A percentile compares a stretch with the other conserved stretches of the same genome.
These are phyloP conservation scores for Cremastinae sp. DNA, from an alignment of 2,888 invertebrate genomes.

Conservation along the genomic window DNA sequence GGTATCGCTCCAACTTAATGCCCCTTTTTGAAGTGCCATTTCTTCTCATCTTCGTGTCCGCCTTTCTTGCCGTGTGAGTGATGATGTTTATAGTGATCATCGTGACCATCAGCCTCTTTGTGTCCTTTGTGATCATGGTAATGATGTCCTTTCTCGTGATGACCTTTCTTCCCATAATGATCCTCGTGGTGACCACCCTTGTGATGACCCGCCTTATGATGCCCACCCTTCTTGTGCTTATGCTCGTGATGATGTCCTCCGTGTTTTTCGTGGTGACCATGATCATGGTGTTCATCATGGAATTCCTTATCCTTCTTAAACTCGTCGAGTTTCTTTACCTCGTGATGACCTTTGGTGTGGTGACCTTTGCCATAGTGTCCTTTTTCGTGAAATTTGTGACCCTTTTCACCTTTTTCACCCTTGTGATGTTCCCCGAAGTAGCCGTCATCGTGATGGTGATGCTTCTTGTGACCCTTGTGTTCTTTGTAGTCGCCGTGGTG, in stretches of 20 bases:
- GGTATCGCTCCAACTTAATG: conserved; percentile 68
- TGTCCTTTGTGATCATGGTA: conserved; percentile 90
- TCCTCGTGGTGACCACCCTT: conserved; percentile 89
- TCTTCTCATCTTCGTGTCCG: conserved; percentile 89
- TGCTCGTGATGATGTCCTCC: conserved; percentile 90
- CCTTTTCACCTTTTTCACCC: conserved; percentile 86
- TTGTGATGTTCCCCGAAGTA: conserved; percentile 85
- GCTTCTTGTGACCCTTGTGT: conserved; percentile 84
- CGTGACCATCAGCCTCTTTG: conserved; percentile 89
- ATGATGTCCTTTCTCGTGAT: conserved; percentile 90
- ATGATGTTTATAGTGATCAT: conserved; percentile 88
- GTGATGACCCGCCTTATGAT: conserved; percentile 90
- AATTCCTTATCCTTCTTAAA: conserved; percentile 93
- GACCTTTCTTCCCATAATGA: conserved; percentile 90
- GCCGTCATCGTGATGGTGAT: conserved; percentile 85
- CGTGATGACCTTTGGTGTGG: conserved; percentile 92
- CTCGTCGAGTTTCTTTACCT: conserved; percentile 92
- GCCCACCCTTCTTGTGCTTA: conserved; percentile 90
- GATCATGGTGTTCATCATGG: conserved; percentile 92
- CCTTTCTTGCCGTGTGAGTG: conserved; percentile 90
- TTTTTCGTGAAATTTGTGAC: conserved; percentile 85
- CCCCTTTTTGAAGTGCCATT: conserved; percentile 85
- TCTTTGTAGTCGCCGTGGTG: conserved; percentile 85
- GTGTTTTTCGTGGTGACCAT: conserved; percentile 90
- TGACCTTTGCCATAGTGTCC: conserved; percentile 92